These are phyloP conservation scores for Lycorma delicatula DNA, from an alignment of 1,140 invertebrate genomes.

Conservation along the genomic window DNA sequence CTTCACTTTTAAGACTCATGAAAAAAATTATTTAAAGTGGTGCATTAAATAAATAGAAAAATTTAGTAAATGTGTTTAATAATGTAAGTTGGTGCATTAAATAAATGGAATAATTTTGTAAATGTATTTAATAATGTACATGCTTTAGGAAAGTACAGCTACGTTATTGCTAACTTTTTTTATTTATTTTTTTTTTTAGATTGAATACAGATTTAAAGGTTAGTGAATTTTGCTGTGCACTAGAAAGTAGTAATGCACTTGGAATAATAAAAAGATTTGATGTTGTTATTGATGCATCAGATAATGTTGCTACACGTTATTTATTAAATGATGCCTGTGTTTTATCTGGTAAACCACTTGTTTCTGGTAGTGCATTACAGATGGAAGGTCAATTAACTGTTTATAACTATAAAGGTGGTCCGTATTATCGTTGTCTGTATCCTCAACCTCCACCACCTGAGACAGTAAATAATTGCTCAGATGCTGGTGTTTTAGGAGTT, in stretches of 20 bases:
- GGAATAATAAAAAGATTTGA: constrained; percentile 71
- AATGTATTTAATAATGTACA: no score
- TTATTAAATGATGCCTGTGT: constrained; percentile 93
- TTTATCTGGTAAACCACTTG: constrained; percentile 61
- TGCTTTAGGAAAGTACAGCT: no score
- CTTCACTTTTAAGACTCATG: no score
- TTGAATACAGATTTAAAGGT: constrained; percentile 69
- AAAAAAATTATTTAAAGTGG: no score
- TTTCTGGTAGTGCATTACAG: constrained; percentile 89
- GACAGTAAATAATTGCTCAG: constrained; percentile 91
- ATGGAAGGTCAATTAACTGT: constrained; percentile 95
- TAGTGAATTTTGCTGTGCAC: constrained; percentile 39
- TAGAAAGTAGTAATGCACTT: constrained; percentile 68
- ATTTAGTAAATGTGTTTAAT: no score
- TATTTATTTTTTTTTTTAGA: constrained; percentile 38
- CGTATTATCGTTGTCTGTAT: constrained; percentile 91
- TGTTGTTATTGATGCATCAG: constrained; percentile 87
- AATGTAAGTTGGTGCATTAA: no score
- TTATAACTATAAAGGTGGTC: constrained; percentile 69
- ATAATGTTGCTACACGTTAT: constrained; percentile 93
- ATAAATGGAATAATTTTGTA: no score
- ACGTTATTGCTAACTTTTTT: no score
- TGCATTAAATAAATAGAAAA: no score
- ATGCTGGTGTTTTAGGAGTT: constrained; percentile 89
- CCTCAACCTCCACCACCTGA: constrained; percentile 82